Conservation (phyloP, 92 coral and sea anemone genomes). For the Epizoanthus stellaris region DNA sequence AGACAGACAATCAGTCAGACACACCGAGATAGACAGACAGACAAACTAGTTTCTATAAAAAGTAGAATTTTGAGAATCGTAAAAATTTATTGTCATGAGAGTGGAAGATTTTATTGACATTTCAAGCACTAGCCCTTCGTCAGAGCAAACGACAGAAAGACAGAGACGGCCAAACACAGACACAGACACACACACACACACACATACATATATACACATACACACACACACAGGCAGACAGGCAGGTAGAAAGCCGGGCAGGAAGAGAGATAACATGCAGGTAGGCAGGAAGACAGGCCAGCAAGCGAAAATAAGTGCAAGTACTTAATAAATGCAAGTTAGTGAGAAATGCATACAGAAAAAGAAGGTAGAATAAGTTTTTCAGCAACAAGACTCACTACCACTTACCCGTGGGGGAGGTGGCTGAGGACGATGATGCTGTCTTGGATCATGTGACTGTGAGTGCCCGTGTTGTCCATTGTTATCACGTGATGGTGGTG, state of each 20-base stretch:
- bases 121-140: too few species aligned
- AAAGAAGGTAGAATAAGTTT: background rate
- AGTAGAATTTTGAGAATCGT: too few species aligned
- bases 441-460: slow-evolving; percentile 51
- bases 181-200: background rate
- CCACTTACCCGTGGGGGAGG: slow-evolving; percentile 53
- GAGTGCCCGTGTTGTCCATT: background rate
- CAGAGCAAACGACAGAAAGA: too few species aligned
- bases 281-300: too few species aligned
- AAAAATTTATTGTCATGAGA: too few species aligned
- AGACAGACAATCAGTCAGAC: background rate
- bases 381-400: background rate
- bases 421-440: slow-evolving; percentile 17
- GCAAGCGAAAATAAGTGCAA: background rate
- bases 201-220: background rate
- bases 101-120: too few species aligned
- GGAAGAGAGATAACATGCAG: background rate
- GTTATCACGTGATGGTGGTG: background rate
- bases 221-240: background rate
- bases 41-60: background rate
- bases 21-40: background rate
- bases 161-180: background rate
- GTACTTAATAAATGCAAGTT: background rate
- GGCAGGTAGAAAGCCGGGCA: background rate
- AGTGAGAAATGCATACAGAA: background rate